Conservation (phyloP, 2,113 vertebrate genomes). For the Thalassoma bifasciatum region DNA sequence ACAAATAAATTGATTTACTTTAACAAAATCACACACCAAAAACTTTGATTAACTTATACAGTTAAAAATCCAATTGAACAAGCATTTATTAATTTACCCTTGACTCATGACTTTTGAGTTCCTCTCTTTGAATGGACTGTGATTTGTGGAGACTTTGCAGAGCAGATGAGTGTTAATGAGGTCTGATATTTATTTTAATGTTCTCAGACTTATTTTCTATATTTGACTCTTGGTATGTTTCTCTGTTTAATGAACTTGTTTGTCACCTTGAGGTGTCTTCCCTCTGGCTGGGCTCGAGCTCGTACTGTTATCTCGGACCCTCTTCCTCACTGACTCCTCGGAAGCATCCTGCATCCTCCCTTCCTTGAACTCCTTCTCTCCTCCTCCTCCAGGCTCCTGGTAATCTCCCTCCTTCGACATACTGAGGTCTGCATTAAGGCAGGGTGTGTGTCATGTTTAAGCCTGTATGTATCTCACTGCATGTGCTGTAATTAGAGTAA, state of each 20-base stretch:
- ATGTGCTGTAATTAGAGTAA: no score
- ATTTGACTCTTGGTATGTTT: background rate
- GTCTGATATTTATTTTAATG: no score
- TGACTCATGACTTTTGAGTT: no score
- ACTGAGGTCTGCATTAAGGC: slow-evolving; percentile 23
- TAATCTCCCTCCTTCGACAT: slow-evolving; percentile 90
- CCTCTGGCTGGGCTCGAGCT: slow-evolving; percentile 82
- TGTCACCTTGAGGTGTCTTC: slow-evolving; percentile 85
- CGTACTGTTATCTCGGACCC: slow-evolving; percentile 75
- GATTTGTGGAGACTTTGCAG: no score
- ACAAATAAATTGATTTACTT: no score
- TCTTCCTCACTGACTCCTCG: slow-evolving; percentile 80
- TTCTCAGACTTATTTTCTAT: no score
- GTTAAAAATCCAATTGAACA: no score
- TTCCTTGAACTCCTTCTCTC: slow-evolving; percentile 79
- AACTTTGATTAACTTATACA: no score
- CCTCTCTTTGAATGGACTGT: no score
- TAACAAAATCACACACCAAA: background rate
- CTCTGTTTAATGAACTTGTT: background rate
- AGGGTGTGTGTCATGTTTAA: background rate
- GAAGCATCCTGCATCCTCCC: slow-evolving; percentile 64
- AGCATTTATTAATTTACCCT: no score
- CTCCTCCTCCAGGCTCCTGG: slow-evolving; percentile 71
- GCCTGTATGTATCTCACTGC: background rate
- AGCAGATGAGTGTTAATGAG: no score